Evolutionary conservation across 1,140 invertebrate species (phyloP), one percentile per base, ranked within the genome.

Genomic region (Bombus huntii): DNA sequence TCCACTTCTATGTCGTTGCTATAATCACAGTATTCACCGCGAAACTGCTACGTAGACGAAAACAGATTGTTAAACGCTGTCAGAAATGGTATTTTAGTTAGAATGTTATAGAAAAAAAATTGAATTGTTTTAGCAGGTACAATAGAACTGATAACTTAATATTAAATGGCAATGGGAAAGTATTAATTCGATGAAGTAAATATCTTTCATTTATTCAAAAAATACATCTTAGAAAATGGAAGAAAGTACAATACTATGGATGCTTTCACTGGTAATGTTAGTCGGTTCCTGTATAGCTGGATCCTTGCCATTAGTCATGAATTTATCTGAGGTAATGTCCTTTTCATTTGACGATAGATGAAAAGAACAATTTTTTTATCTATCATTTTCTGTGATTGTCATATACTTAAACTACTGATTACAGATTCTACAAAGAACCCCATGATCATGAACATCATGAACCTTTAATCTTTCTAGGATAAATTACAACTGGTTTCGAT

Each of bases 241-340:
- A 94, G 98, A 98, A 92, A 97, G 97, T 39, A 95, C 97, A 89
- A 97, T 98, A 85, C 95, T 99, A 77, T 96, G 98, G 92, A 96
- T 98, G 88, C 95, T 99, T 68, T 97, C 97, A 37, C 88, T 98
- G 83, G 98, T 99, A 73, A 99, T 99, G 99, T 95, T 99, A 74
- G 95, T 99, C 68, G 99, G 99, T 2, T 99, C 98, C 83, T 99
- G 99, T 95, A 93, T 99, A 47, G 97, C 98, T 87, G 99, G 99
- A 72, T 98, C 97, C 83, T 97, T 99, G 91, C 99, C 99, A 42
- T 95, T 99, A 86, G 97, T 99, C 82, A 97, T 99, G 92, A 97
- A 96, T 91, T 97, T 99, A 93, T 99, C 98, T 70, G 99, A 99
- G 97, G 99, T 99, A 96, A 96, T 92, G 53, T 85, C 31, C 44